phyloP scores from a whole-genome alignment of 2,888 invertebrate species.

The Chloroclysta siterata region DNA sequence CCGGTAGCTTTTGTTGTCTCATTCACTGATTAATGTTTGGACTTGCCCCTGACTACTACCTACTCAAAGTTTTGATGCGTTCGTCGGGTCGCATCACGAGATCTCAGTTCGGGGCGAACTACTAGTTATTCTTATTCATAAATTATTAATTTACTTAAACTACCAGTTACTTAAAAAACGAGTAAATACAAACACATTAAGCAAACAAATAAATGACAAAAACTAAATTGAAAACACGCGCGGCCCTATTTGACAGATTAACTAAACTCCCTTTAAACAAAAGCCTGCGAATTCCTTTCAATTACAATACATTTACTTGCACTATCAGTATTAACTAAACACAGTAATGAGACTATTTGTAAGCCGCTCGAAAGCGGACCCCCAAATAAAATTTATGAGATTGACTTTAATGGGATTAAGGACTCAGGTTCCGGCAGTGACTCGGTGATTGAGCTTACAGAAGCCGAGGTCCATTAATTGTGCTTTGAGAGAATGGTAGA shows the following conservation, averaged over 20 bases:
- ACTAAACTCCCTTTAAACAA: conserved; percentile 26
- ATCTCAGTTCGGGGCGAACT: no score
- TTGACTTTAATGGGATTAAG: conserved; percentile 45
- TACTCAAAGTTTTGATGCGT: no score
- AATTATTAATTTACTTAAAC: no score
- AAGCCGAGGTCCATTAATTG: conserved; percentile 7
- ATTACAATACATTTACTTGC: conserved; percentile 41
- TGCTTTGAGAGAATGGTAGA: background rate
- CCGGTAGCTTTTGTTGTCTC: no score
- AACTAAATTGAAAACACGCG: background rate
- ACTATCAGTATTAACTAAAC: conserved; percentile 59
- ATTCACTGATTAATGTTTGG: no score
- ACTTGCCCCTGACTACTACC: no score
- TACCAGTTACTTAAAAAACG: no score
- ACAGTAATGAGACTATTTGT: conserved; percentile 62
- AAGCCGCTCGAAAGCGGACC: conserved; percentile 51
- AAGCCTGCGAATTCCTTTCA: conserved; percentile 33
- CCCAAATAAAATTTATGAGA: conserved; percentile 61
- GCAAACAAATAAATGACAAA: background rate
- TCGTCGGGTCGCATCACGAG: no score
- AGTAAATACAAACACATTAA: no score
- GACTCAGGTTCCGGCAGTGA: conserved; percentile 21
- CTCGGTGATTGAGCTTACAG: conserved; percentile 6
- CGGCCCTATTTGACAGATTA: conserved; percentile 6
- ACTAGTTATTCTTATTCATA: no score